phyloP scores from a whole-genome alignment of 2,797 vertebrate genomes.

The Lacerta agilis region DNA sequence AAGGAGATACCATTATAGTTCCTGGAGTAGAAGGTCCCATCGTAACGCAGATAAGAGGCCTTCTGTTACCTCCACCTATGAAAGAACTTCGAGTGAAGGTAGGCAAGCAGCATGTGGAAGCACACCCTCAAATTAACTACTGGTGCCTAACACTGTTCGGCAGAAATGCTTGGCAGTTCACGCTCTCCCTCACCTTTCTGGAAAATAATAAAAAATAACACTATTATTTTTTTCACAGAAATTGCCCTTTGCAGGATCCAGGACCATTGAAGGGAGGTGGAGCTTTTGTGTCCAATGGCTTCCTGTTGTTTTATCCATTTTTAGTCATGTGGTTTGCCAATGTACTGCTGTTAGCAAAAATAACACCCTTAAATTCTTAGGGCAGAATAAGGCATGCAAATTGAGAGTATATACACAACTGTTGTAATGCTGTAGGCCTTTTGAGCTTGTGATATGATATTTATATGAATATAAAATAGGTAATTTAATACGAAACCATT shows the following conservation, averaged over 20 bases:
- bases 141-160: not conserved
- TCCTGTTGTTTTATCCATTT: not conserved
- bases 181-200: not conserved
- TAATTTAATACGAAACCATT: too few species aligned
- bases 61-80: conserved; percentile 94
- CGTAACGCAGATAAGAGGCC: conserved; percentile 94
- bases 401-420: not conserved
- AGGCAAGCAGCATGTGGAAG: not conserved
- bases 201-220: not conserved
- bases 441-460: not conserved
- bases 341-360: conserved; percentile 9
- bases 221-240: not conserved
- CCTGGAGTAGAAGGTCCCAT: conserved; percentile 98
- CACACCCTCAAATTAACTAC: not conserved
- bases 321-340: not conserved
- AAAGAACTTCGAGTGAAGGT: conserved; percentile 97
- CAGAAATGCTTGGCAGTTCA: not conserved
- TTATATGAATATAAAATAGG: too few species aligned
- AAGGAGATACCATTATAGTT: conserved; percentile 96
- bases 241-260: not conserved
- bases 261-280: not conserved
- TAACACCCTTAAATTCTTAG: not conserved
- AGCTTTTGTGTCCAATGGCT: not conserved
- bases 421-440: not conserved
- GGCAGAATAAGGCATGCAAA: not conserved